A percentile compares a stretch with the other conserved stretches of the same genome.
phyloP scores from a whole-genome alignment of 1,140 invertebrate species.

The Ips typographus region DNA sequence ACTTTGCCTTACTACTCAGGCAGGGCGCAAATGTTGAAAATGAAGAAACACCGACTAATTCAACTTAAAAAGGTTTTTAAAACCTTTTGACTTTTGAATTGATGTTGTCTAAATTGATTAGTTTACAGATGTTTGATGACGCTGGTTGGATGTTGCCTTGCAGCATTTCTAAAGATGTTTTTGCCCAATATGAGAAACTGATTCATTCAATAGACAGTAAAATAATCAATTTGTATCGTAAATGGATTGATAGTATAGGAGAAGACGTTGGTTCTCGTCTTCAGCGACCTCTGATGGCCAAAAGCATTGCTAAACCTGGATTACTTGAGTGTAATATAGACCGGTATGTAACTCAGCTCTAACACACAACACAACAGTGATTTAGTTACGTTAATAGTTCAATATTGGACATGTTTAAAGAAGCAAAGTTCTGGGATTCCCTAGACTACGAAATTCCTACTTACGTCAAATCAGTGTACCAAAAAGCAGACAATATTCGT shows the following conservation, averaged over 20 bases:
- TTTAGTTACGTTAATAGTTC: conserved; percentile 48
- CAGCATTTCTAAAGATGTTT: conserved; percentile 68
- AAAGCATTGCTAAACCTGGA: conserved; percentile 62
- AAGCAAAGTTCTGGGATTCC: conserved; percentile 67
- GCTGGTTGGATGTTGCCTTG: conserved; percentile 72
- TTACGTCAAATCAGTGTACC: conserved; percentile 61
- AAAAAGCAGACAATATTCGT: conserved; percentile 63
- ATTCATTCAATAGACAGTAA: conserved; percentile 66
- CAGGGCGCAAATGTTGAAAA: conserved; percentile 62
- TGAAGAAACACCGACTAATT: conserved; percentile 64
- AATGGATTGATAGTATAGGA: conserved; percentile 63
- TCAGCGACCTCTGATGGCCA: conserved; percentile 70
- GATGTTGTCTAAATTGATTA: conserved; percentile 10
- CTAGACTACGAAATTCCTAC: conserved; percentile 67
- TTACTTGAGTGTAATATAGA: conserved; percentile 81
- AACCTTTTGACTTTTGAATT: background rate
- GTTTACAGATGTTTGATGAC: conserved; percentile 60
- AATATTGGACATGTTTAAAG: conserved; percentile 63
- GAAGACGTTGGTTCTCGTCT: conserved; percentile 63
- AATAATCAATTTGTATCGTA: conserved; percentile 62
- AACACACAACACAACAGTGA: background rate
- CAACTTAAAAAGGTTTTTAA: conserved; percentile 57
- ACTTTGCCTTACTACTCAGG: conserved; percentile 72
- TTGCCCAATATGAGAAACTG: conserved; percentile 66
- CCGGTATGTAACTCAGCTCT: conserved; percentile 53